Conservation (phyloP, 2,113 vertebrate genomes). For the Tetraodon nigroviridis region DNA sequence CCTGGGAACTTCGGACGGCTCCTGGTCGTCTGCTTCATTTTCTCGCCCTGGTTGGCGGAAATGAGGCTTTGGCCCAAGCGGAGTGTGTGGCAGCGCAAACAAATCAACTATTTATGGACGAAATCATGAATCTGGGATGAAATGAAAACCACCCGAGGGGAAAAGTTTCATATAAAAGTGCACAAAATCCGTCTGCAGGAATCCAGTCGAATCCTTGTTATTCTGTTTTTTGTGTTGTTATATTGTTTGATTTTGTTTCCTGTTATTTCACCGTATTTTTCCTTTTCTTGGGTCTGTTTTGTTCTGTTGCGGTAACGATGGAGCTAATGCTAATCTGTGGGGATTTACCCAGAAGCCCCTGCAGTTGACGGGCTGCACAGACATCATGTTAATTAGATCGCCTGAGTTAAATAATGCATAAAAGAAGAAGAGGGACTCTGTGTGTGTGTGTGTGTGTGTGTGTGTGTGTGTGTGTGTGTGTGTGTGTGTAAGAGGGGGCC, state of each 20-base stretch:
- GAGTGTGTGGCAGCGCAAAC: no score
- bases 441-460: no score
- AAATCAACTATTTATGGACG: no score
- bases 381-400: constrained; percentile 61
- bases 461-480: no score
- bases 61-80: constrained; percentile 27
- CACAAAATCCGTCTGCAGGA: no score
- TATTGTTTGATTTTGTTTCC: constrained; percentile 2
- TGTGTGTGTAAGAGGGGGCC: no score
- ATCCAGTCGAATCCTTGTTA: no score
- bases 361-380: constrained; percentile 53
- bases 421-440: constrained; percentile 1
- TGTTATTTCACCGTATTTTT: constrained; percentile 19
- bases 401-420: constrained; percentile 29
- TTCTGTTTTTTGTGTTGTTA: no score
- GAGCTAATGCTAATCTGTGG: constrained; percentile 19
- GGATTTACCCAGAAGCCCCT: constrained; percentile 30
- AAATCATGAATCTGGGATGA: no score
- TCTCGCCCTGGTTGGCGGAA: constrained; percentile 9
- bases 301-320: constrained; percentile 11
- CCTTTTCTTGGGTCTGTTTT: neutral
- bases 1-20: constrained; percentile 26
- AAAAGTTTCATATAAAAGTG: no score
- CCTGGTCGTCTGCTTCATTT: constrained; percentile 21
- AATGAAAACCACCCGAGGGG: no score